A percentile compares a stretch with the other conserved stretches of the same genome.
phyloP scores from a whole-genome alignment of 2,797 vertebrate genomes.

The Salmo trutta region DNA sequence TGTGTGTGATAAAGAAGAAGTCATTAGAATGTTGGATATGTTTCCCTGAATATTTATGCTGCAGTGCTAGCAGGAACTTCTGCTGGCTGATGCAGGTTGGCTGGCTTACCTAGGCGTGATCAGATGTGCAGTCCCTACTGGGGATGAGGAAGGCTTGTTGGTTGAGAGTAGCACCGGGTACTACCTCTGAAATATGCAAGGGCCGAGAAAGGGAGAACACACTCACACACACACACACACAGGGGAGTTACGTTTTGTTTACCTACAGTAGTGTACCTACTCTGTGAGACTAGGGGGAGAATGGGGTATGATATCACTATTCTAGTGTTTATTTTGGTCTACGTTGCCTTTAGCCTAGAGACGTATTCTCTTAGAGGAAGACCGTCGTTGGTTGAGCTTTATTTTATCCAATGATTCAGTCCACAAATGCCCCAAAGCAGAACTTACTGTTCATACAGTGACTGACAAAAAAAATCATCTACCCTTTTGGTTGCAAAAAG shows the following conservation, averaged over 20 bases:
- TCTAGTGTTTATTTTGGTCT: not conserved
- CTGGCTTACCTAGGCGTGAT: slow-evolving; percentile 9
- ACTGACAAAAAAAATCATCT: not conserved
- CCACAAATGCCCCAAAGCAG: not conserved
- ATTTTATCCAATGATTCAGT: not conserved
- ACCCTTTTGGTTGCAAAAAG: not conserved
- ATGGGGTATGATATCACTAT: too few species aligned
- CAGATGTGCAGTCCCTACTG: not conserved
- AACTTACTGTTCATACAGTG: too few species aligned
- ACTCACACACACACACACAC: not conserved
- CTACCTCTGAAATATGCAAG: slow-evolving; percentile 23
- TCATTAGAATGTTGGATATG: slow-evolving; percentile 27
- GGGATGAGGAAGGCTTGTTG: not conserved
- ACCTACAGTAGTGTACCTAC: too few species aligned
- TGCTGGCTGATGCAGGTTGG: not conserved
- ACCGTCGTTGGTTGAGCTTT: not conserved
- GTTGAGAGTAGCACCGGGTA: not conserved
- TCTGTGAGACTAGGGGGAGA: too few species aligned
- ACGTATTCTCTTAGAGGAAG: not conserved
- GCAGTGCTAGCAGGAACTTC: not conserved
- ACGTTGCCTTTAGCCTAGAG: not conserved
- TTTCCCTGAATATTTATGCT: slow-evolving; percentile 19
- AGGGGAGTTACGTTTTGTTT: not conserved
- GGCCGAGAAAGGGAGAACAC: not conserved
- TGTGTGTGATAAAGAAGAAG: slow-evolving; percentile 30